These are phyloP conservation scores for Wiebesia pumilae DNA, from an alignment of 1,140 invertebrate species.

Conservation along the genomic window DNA sequence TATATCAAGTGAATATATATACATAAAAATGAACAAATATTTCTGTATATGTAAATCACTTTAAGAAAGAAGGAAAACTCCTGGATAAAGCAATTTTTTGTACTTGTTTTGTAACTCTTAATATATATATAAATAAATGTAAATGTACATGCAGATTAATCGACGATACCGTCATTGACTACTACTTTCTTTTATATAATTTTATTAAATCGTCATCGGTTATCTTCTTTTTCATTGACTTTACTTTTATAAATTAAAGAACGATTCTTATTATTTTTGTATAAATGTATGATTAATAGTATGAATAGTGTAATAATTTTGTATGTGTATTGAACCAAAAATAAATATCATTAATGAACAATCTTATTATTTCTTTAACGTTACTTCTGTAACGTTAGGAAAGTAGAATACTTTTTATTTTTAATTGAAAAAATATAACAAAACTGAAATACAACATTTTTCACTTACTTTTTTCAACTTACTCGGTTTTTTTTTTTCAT, in stretches of 20 bases:
- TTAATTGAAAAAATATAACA: too few species aligned
- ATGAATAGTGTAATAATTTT: constrained; percentile 76
- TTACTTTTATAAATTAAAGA: constrained; percentile 37
- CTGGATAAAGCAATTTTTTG: constrained; percentile 64
- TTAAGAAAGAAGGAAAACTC: constrained; percentile 29
- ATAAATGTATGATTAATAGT: constrained; percentile 76
- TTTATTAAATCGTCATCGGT: constrained; percentile 18
- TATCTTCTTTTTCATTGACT: constrained; percentile 23
- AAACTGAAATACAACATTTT: too few species aligned
- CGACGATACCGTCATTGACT: constrained; percentile 65
- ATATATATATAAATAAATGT: constrained; percentile 64
- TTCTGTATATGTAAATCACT: neutral
- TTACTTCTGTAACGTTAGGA: constrained; percentile 9
- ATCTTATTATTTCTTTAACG: constrained; percentile 57
- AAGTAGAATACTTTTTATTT: too few species aligned
- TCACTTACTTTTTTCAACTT: too few species aligned
- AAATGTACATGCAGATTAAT: constrained; percentile 51
- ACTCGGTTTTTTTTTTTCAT: too few species aligned
- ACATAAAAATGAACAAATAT: constrained; percentile 36
- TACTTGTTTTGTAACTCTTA: constrained; percentile 71
- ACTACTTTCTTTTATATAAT: constrained; percentile 22
- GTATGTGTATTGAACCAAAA: constrained; percentile 76
- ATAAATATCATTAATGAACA: constrained; percentile 76
- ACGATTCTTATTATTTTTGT: constrained; percentile 71
- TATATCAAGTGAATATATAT: constrained; percentile 29